These are phyloP conservation scores for Stictocephala bisonia DNA, from an alignment of 2,888 invertebrate genomes.

Conservation along the genomic window DNA sequence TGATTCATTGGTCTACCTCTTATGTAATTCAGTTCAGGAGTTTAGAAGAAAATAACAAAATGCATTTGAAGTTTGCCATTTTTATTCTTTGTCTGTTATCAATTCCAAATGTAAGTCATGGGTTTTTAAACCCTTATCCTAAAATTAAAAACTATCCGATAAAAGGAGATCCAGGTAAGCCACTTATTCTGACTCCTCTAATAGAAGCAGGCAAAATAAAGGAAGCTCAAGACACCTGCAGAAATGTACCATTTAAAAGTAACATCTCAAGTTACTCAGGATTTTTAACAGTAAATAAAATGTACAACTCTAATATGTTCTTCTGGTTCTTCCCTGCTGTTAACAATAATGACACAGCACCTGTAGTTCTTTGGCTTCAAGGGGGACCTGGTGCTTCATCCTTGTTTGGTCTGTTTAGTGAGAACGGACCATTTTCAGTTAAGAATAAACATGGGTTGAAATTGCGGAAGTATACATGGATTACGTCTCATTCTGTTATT, in stretches of 20 bases:
- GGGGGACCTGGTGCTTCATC: conserved; percentile 88
- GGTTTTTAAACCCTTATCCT: conserved; percentile 10
- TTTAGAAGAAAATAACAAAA: too few species aligned
- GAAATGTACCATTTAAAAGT: conserved; percentile 58
- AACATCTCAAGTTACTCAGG: conserved; percentile 70
- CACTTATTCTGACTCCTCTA: conserved; percentile 80
- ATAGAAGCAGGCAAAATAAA: conserved; percentile 67
- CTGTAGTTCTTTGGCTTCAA: conserved; percentile 85
- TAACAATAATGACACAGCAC: conserved; percentile 66
- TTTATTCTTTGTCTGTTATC: neutral
- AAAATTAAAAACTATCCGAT: conserved; percentile 18
- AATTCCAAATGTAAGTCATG: neutral
- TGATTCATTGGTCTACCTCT: too few species aligned
- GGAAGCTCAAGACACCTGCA: conserved; percentile 62
- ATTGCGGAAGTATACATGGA: conserved; percentile 85
- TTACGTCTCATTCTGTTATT: conserved; percentile 79
- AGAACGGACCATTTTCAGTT: conserved; percentile 79
- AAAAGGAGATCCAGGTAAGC: conserved; percentile 65
- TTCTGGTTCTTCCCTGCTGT: conserved; percentile 68
- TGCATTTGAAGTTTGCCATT: too few species aligned
- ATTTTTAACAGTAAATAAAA: conserved; percentile 72
- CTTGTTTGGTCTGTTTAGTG: conserved; percentile 82
- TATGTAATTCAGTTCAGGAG: too few species aligned
- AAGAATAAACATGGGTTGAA: conserved; percentile 65
- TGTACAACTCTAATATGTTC: conserved; percentile 66